Base-by-base conservation (phyloP, 2,113 vertebrate genomes). In the Ochotona princeps region DNA sequence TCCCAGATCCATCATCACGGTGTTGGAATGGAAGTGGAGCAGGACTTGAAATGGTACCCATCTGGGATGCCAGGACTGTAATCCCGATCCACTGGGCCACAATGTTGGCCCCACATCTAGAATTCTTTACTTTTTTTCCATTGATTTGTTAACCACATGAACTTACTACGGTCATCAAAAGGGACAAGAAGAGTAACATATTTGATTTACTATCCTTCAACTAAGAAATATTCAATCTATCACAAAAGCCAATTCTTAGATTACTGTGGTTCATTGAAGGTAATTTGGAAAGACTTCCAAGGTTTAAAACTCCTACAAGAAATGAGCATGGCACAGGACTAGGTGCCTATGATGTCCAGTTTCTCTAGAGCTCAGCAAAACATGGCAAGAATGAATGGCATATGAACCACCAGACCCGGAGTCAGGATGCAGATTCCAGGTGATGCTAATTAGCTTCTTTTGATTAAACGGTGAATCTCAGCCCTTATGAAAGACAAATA, bases 401-500 rank as follows among this genome's bases (percentile, higher is more conserved):
- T 35, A 47, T 21, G 84, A 79, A 51, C 47, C 12, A 32, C 28
- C 18, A 0, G 73, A 15, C 28, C 57, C 11, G 60, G 81, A 86
- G 13, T 83, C 20, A 35, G 1, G 75, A 51, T 54, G 38, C 1
- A 61, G 9, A 87, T 87, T 23, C 51, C 61, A 44, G 6, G 79
- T 69, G 2, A 57, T 3, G 32, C 51, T 44, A 89, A 74, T 51
- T 74, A 60, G 30, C 57, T 92, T 85, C 69, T 91, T 65, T 94
- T 57, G 69, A 90, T 92, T 60, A 63, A 57, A 74, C 0, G 0
- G 35, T 83, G 10, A 81, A 4, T 25, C 49, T 88, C 81, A 92
- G 49, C 25, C 8, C 66, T 38, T 17, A 95, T 51, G 1, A 90
- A 92, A 44, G 17, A 67, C 28, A 74, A 97, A 76, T 86, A 76